Base-by-base conservation (phyloP, 35 echinoderm and acorn worm genomes). In the Acanthaster planci region DNA sequence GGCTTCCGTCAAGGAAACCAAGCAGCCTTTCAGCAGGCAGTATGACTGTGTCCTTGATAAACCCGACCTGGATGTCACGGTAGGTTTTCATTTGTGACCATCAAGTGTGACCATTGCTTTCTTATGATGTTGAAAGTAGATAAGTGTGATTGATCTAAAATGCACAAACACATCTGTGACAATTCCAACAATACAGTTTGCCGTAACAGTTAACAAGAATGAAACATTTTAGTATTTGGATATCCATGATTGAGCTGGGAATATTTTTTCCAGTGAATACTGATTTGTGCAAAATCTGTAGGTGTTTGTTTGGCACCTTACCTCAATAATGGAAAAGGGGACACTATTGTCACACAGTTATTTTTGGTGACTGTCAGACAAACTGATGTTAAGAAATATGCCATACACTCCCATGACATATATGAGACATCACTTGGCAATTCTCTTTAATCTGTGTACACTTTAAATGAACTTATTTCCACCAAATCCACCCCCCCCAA, bases 31-130 rank as follows among this genome's bases (percentile, higher is more conserved):
- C 83, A 94, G 92, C 79, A 80, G 50, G 18, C 89, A 91, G 51
- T 80, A 83, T 38, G 92, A 99, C 75, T 82, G 89, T 76, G 92
- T 91, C 4, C 85, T 99, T 23, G 76, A 86, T n/a, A 99, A 99
- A 76, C 96, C 96, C 40, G 77, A 92, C 10, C 86, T 99, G 17
- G 78, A 80, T 7, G 67, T 99, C 12, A 60, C 54, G 77, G 92
- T 99, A 86, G 77, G 92, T 57, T 17, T 79, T 8, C 30, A 7
- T 34, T 3, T 57, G 30, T 18, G 3, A 19, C 22, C 54, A 39
- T 27, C 75, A 67, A 15, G 10, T 29, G 52, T 55, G 72, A 38
- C 7, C n/a, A n/a, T 51, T 76, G 12, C 37, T 16, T 18, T 15
- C 16, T 32, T 79, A 18, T 7, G 16, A 15, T 18, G 26, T 38